Evolutionary conservation across 2,113 vertebrate species (phyloP).

Genomic region (Tringa solitaria): DNA sequence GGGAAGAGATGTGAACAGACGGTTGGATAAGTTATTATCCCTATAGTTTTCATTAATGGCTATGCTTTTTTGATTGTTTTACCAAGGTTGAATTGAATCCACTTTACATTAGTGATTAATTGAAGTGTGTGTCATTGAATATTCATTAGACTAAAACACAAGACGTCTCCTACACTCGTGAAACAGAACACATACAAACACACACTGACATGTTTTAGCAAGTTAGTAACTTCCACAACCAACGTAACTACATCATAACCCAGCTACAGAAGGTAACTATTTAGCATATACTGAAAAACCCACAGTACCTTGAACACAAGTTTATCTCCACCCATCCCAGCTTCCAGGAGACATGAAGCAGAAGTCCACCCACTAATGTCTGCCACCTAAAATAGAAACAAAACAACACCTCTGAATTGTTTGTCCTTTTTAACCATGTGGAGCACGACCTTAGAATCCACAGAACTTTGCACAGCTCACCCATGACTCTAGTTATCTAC

Average conservation of each 20-base stretch:
- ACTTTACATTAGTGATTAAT: background rate
- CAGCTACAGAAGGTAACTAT: background rate
- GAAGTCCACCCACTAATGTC: constrained; percentile 81
- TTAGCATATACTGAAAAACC: background rate
- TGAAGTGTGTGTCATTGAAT: background rate
- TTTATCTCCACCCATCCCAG: constrained; percentile 91
- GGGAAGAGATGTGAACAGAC: background rate
- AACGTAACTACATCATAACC: background rate
- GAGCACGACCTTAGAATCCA: background rate
- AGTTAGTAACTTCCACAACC: background rate
- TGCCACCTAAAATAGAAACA: constrained; percentile 86
- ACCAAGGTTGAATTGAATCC: background rate
- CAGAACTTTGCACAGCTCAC: background rate
- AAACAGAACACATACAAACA: background rate
- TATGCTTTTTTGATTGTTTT: background rate
- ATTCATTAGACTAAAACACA: background rate
- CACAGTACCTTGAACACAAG: constrained; percentile 80
- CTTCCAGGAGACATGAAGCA: constrained; percentile 87
- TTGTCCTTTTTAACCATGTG: background rate
- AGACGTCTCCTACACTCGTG: background rate
- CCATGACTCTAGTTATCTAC: background rate
- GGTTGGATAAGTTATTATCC: background rate
- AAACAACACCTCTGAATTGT: background rate
- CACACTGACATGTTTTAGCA: background rate
- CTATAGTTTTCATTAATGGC: background rate